These are phyloP conservation scores for Drosophila algonquin DNA, from an alignment of 2,888 invertebrate genomes.

Conservation along the genomic window DNA sequence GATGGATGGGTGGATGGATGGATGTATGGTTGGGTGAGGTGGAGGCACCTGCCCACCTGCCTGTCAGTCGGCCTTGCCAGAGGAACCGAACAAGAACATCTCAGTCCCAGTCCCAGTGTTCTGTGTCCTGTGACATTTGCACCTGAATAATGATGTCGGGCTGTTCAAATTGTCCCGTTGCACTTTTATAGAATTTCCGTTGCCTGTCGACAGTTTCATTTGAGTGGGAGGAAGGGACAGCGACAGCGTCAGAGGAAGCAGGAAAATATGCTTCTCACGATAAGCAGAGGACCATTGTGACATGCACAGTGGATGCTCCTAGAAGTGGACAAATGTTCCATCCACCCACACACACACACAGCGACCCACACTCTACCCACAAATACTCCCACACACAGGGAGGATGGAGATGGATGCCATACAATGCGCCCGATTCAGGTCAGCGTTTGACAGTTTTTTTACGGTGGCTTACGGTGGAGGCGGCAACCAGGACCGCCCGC, in stretches of 20 bases:
- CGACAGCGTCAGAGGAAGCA: slow-evolving; percentile 30
- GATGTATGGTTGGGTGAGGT: background rate
- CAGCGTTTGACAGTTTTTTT: slow-evolving; percentile 8
- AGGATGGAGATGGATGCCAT: background rate
- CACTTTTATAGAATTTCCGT: slow-evolving; percentile 24
- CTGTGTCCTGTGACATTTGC: slow-evolving; percentile 51
- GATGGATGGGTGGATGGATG: background rate
- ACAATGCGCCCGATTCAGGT: slow-evolving; percentile 9
- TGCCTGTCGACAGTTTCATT: slow-evolving; percentile 60
- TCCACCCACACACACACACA: background rate
- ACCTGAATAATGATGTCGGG: slow-evolving; percentile 51
- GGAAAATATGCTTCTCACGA: slow-evolving; percentile 41
- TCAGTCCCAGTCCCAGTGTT: background rate
- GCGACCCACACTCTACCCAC: background rate
- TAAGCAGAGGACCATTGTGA: slow-evolving; percentile 22
- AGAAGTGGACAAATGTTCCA: slow-evolving; percentile 2
- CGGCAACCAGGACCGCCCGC: slow-evolving; percentile 15
- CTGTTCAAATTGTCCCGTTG: slow-evolving; percentile 41
- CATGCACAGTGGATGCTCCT: slow-evolving; percentile 9
- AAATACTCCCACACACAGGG: too few relatives aligned
- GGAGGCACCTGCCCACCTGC: background rate
- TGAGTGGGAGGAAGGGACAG: slow-evolving; percentile 28
- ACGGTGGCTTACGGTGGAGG: slow-evolving; percentile 6
- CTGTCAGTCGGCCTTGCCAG: slow-evolving; percentile 32
- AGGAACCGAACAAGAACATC: slow-evolving; percentile 5